These are phyloP conservation scores for Dendrophyllia cribrosa DNA, from an alignment of 64 coral and sea anemone genomes.

Conservation along the genomic window DNA sequence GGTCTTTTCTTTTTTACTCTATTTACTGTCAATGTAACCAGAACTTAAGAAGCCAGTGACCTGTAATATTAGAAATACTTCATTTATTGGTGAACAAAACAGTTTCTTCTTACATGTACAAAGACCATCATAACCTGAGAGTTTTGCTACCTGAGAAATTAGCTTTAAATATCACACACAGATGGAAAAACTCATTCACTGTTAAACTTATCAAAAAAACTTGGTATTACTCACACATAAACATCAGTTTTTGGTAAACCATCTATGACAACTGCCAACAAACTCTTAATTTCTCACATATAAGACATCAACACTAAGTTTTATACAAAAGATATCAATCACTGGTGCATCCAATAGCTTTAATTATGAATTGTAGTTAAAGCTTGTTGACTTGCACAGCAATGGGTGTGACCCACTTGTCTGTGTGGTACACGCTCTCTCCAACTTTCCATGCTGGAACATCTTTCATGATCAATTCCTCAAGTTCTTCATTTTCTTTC, in stretches of 20 bases:
- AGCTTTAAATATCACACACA: too few relatives aligned
- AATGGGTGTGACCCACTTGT: conserved; percentile 92
- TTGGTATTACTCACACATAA: not conserved
- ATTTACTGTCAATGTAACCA: too few relatives aligned
- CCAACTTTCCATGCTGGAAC: conserved; percentile 98
- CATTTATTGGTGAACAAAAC: too few relatives aligned
- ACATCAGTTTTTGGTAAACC: not conserved
- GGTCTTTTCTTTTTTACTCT: too few relatives aligned
- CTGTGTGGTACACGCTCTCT: conserved; percentile 94
- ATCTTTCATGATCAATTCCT: conserved; percentile 97
- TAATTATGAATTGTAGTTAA: not conserved
- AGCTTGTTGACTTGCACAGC: conserved; percentile 79
- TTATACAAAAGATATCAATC: too few relatives aligned
- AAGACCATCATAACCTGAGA: too few relatives aligned
- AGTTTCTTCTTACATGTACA: too few relatives aligned
- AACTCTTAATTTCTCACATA: too few relatives aligned
- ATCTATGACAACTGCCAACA: not conserved
- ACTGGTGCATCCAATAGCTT: not conserved
- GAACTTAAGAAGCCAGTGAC: too few relatives aligned
- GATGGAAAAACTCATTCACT: too few relatives aligned
- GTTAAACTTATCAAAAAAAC: not conserved
- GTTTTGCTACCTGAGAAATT: too few relatives aligned
- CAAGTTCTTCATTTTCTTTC: conserved; percentile 95
- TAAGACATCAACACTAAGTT: not conserved
- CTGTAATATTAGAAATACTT: too few relatives aligned